Base-by-base conservation (phyloP, 2,113 vertebrate genomes). In the Hemicordylus capensis region DNA sequence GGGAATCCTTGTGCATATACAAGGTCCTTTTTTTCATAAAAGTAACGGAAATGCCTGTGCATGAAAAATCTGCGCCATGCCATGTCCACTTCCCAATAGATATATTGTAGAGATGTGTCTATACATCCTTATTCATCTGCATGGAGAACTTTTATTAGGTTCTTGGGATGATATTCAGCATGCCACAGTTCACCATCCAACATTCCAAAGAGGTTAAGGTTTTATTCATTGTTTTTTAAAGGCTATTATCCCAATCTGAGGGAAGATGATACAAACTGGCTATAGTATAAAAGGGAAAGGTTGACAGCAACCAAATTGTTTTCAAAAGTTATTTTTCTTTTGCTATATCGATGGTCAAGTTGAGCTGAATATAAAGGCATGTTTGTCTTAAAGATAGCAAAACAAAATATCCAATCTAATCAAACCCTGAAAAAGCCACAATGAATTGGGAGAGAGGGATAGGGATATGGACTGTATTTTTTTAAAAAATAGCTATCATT, bases 331-430 rank as follows among this genome's bases (percentile, higher is more conserved):
- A 83, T 86, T 92, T 34, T 90, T 90, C 34, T 82, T 73, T 87
- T 92, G 83, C 87, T 31, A 90, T 14, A 11, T n/a, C 37, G 73
- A 83, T 88, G 77, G 78, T 80, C 88, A 91, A 93, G 48, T 22
- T 48, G 86, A 95, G 51, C 56, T 14, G 87, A 93, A 89, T 70
- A 96, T 69, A 95, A 91, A 83, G 80, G 89, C 2, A 89, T 86
- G 85, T 90, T 93, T 95, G 88, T 89, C 77, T 73, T 83, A 83
- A 91, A 94, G 66, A 74, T 67, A 84, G 88, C 86, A 26, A 89
- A 73, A 81, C 85, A 84, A 93, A 91, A 89, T 59, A 89, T 80
- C 26, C 31, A 91, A 58, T 15, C 34, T 70, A 89, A 61, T 91
- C 59, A 0, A 3, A 70, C 75, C 56, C 78, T 88, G 51, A 80